phyloP scores from a whole-genome alignment of 2,888 invertebrate species.

The Drosophila vallismaia region DNA sequence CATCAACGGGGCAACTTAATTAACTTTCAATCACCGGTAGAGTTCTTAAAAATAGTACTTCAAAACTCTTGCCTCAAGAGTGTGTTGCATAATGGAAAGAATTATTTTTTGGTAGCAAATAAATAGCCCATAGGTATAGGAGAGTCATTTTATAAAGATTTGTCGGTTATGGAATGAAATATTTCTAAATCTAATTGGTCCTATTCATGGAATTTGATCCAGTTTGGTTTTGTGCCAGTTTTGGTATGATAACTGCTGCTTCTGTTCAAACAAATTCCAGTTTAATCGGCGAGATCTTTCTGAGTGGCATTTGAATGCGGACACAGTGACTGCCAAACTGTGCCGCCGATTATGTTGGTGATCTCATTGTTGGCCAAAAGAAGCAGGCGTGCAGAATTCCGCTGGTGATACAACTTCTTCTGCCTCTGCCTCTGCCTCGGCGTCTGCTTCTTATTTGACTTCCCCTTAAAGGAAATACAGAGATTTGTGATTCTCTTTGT shows the following conservation, averaged over 20 bases:
- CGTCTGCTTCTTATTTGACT: conserved; percentile 8
- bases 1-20: conserved; percentile 60
- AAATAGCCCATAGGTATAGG: not conserved
- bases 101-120: conserved; percentile 1
- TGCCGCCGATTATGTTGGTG: conserved; percentile 43
- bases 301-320: conserved; percentile 23
- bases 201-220: conserved; percentile 3
- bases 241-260: conserved; percentile 22
- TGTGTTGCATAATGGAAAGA: conserved; percentile 28
- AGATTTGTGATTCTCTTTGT: conserved; percentile 30
- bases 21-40: conserved; percentile 64
- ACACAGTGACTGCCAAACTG: conserved; percentile 21
- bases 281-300: not conserved
- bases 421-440: conserved; percentile 3
- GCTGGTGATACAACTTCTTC: conserved; percentile 35
- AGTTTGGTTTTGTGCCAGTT: conserved; percentile 5
- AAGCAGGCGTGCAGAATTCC: conserved; percentile 68
- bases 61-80: conserved; percentile 17
- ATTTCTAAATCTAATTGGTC: not conserved
- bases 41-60: conserved; percentile 31
- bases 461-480: conserved; percentile 62
- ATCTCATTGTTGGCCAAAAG: conserved; percentile 57
- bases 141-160: not conserved
- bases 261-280: conserved; percentile 16
- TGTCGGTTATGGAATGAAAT: not conserved